Percentiles rank a stretch among this genome's conserved stretches.
Conservation (phyloP, 2,113 vertebrate species). For the Festucalex cinctus region DNA sequence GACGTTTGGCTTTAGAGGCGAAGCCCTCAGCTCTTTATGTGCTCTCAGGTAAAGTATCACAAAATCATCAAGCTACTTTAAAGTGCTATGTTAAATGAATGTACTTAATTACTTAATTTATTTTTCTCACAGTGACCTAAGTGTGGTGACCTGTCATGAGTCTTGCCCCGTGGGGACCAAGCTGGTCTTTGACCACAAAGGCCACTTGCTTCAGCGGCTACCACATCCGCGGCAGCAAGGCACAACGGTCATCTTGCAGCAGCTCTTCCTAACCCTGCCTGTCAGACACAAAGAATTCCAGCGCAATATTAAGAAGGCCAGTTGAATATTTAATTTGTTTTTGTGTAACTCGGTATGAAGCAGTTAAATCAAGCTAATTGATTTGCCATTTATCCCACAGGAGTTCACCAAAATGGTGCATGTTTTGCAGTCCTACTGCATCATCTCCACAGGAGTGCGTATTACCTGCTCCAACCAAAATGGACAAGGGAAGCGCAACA, state of each 20-base stretch:
- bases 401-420: conserved; percentile 93
- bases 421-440: conserved; percentile 89
- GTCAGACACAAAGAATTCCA: conserved; percentile 95
- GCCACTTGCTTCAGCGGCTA: conserved; percentile 74
- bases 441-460: conserved; percentile 85
- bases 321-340: not conserved
- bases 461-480: conserved; percentile 91
- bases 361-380: not conserved
- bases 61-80: no score
- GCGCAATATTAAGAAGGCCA: conserved; percentile 93
- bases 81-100: no score
- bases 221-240: conserved; percentile 86
- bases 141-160: conserved; percentile 86
- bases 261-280: conserved; percentile 87
- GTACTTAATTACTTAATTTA: no score
- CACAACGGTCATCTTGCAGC: conserved; percentile 85
- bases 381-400: conserved; percentile 62
- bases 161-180: conserved; percentile 84
- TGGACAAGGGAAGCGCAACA: conserved; percentile 83
- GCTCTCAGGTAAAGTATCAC: conserved; percentile 83
- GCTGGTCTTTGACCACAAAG: conserved; percentile 87
- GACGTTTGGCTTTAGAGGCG: conserved; percentile 97
- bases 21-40: conserved; percentile 96
- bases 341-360: not conserved
- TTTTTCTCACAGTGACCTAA: conserved; percentile 74